Base-by-base conservation (phyloP, 2,888 invertebrate species). In the Brachycybe producta region DNA sequence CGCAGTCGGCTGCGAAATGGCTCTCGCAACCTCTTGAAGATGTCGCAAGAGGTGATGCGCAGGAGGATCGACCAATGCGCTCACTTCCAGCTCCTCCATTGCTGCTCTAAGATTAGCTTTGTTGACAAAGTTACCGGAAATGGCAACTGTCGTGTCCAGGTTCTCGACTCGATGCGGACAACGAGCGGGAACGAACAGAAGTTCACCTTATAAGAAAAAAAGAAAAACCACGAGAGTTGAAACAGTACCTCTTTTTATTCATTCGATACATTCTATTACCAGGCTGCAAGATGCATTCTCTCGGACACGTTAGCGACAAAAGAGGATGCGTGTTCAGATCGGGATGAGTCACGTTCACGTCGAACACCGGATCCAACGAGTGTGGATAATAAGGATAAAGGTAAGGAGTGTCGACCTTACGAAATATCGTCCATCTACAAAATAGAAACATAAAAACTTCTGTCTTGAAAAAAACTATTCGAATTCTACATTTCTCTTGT, bases 101-200 rank as follows among this genome's bases (percentile, higher is more conserved):
- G 62, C 62, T 13, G 53, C 44, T 4, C 53, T 41, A 36, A 61
- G 54, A 52, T 64, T 64, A 17, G 63, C 61, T 4, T 58, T 52
- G 51, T 64, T 61, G 4, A 64, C 62, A 58, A 61, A 62, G 54
- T 64, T 64, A 17, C 60, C 61, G n/a, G 64, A 64, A 32, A 64
- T 61, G n/a, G 64, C 64, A 15, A 64, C 41, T 1, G 62, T 59
- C 17, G 54, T 54, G 43, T 61, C 61, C 34, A 63, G 52, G 45
- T 64, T 64, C 43, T 62, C 60, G 11, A 64, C 64, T 39, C 58
- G 54, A 49, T 64, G 64, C 4, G 64, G 62, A 45, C 61, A 61
- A 15, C 63, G 63, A 30, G 61, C 58, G 15, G 64, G 64, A 2
- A 64, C 64, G 58, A 62, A 64, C 36, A 64, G 54, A 13, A 64